phyloP scores from a whole-genome alignment of 2,113 vertebrate genomes.

The Calyptommatus sinebrachiatus region DNA sequence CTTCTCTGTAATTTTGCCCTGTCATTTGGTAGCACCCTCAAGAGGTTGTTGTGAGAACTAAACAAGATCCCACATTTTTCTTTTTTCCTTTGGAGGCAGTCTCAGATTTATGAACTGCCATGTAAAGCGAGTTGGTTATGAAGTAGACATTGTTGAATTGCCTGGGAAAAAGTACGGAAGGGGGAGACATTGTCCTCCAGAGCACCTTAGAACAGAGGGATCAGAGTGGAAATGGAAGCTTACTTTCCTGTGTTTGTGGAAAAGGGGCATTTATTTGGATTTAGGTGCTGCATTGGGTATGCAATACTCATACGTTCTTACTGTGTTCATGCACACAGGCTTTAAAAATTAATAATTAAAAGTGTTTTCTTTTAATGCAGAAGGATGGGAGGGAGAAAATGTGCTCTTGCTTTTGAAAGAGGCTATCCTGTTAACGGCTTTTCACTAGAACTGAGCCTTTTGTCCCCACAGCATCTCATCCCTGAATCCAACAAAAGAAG shows the following conservation, averaged over 20 bases:
- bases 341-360: neutral
- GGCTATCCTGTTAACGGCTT: conserved; percentile 35
- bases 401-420: conserved; percentile 48
- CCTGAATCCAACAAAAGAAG: conserved; percentile 40
- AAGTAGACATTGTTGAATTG: neutral
- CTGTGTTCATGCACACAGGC: neutral
- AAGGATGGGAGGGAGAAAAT: conserved; percentile 22
- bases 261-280: neutral
- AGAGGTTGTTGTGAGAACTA: neutral
- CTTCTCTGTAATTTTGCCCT: neutral
- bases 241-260: neutral
- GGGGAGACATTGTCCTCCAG: neutral
- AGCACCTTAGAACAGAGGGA: neutral
- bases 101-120: neutral
- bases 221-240: neutral
- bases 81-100: neutral
- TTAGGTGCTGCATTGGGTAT: neutral
- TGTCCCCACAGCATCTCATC: conserved; percentile 36
- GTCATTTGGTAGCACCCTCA: neutral
- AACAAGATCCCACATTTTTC: too few relatives aligned
- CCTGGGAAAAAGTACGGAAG: neutral
- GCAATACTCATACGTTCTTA: neutral
- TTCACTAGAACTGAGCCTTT: conserved; percentile 45
- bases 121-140: neutral
- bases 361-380: conserved; percentile 42